Percentiles rank a stretch among this genome's conserved stretches.
phyloP scores from a whole-genome alignment of 2,113 vertebrate genomes.

The Sinocyclocheilus anophthalmus region DNA sequence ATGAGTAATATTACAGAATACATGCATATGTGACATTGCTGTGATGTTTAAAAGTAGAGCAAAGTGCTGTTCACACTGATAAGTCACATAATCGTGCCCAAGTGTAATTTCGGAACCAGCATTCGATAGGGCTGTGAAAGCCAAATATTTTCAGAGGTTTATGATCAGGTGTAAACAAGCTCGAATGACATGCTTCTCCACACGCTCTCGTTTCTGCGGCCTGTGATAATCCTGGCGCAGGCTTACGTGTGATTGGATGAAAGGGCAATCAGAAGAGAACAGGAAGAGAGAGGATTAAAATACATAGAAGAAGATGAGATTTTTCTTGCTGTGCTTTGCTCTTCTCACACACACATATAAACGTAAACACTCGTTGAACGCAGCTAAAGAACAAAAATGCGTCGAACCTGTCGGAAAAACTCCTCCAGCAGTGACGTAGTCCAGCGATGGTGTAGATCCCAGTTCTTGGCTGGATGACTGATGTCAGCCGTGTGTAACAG shows the following conservation, averaged over 20 bases:
- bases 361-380: neutral
- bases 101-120: neutral
- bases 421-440: conserved; percentile 95
- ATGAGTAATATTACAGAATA: neutral
- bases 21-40: neutral
- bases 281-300: conserved; percentile 30
- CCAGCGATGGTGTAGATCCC: conserved; percentile 95
- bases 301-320: neutral
- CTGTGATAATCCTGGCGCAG: conserved; percentile 2
- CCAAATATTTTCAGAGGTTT: conserved; percentile 9
- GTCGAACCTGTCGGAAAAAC: conserved; percentile 93
- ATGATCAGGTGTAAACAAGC: conserved; percentile 2
- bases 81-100: neutral
- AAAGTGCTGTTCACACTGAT: neutral
- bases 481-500: conserved; percentile 97
- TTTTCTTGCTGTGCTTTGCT: neutral
- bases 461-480: conserved; percentile 95
- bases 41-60: neutral
- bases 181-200: neutral
- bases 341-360: conserved; percentile 7
- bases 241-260: conserved; percentile 22
- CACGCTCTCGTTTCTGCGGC: neutral
- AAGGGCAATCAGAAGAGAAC: conserved; percentile 19
- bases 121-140: neutral
- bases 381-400: neutral